Percentiles rank a stretch among this genome's conserved stretches.
These are phyloP conservation scores for Hydractinia echinata DNA, from an alignment of 30 jellyfish, hydroid and myxozoan species.

Conservation along the genomic window DNA sequence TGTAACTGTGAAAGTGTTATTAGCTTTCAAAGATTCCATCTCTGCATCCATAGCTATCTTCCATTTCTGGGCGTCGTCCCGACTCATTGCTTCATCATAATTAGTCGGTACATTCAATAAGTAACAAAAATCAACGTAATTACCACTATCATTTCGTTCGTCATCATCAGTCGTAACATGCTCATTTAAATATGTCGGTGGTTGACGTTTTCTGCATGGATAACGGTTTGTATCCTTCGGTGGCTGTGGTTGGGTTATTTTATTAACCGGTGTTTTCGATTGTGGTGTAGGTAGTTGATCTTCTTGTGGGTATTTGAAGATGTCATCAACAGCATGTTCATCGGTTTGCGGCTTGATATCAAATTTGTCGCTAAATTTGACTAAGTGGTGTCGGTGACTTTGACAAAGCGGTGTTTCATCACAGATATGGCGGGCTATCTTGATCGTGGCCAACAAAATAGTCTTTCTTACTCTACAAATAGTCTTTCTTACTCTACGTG, in stretches of 20 bases:
- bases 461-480: constrained; percentile 36
- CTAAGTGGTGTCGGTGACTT: constrained; percentile 32
- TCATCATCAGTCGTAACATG: not conserved
- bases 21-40: constrained; percentile 33
- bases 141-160: not conserved
- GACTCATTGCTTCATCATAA: constrained; percentile 40
- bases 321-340: too few species aligned
- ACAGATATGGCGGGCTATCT: constrained; percentile 44
- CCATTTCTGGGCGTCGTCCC: constrained; percentile 45
- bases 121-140: constrained; percentile 33
- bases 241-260: too few species aligned
- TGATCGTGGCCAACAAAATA: constrained; percentile 42
- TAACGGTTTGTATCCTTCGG: constrained; percentile 30
- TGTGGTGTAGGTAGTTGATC: too few species aligned
- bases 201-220: constrained; percentile 33
- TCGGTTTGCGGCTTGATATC: too few species aligned
- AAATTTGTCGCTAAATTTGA: not conserved
- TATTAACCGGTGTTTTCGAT: too few species aligned
- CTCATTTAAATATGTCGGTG: constrained; percentile 22
- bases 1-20: constrained; percentile 39
- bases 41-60: constrained; percentile 57
- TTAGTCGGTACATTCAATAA: constrained; percentile 20
- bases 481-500: too few species aligned
- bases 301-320: too few species aligned
- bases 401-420: constrained; percentile 40